Conservation (phyloP, 53 echinoderm and acorn worm genomes). For the Astropecten irregularis region DNA sequence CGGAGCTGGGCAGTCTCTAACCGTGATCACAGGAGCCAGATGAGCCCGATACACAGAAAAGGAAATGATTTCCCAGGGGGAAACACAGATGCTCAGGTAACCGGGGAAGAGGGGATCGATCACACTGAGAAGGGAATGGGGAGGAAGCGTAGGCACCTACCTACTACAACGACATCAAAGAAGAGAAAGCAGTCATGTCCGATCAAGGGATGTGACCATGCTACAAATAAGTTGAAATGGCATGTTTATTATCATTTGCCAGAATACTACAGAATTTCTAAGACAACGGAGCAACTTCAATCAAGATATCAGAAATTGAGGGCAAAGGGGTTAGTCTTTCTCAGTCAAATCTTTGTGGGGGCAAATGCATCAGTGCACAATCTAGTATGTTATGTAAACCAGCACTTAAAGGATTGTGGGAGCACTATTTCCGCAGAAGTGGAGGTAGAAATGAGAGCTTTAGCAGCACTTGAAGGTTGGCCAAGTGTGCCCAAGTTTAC, state of each 20-base stretch:
- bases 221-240: slow-evolving; percentile 27
- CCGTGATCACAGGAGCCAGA: background rate
- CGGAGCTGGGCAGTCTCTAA: slow-evolving; percentile 17
- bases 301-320: background rate
- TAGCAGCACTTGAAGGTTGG: background rate
- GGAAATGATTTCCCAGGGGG: background rate
- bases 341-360: slow-evolving; percentile 1
- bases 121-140: background rate
- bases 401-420: background rate
- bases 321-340: background rate
- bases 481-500: background rate
- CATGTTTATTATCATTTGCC: slow-evolving; percentile 32
- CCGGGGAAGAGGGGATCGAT: background rate
- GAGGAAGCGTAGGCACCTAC: background rate
- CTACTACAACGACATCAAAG: background rate
- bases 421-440: slow-evolving; percentile 9
- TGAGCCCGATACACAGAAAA: background rate
- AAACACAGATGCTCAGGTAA: background rate
- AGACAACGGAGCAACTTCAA: background rate
- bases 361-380: background rate
- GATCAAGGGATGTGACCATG: slow-evolving; percentile 18
- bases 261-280: background rate
- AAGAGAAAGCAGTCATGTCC: slow-evolving; percentile 24
- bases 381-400: slow-evolving; percentile 3
- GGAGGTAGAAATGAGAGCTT: background rate